Conservation (phyloP, 1,140 invertebrate species). For the Scaptomyza hsui region DNA sequence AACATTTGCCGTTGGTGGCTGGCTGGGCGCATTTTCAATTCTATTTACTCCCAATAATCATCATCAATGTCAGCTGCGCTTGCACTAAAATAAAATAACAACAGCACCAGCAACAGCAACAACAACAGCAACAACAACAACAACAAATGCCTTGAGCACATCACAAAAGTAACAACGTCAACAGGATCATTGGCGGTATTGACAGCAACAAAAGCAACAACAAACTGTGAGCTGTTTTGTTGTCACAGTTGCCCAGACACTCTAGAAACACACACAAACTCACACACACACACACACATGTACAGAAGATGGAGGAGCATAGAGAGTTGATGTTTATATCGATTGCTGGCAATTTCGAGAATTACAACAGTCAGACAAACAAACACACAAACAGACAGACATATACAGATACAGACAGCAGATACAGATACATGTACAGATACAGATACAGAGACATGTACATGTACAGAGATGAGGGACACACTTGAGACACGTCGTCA, state of each 20-base stretch:
- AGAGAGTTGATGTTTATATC: slow-evolving; percentile 79
- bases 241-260: slow-evolving; percentile 46
- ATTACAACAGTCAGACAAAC: slow-evolving; percentile 62
- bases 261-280: background rate
- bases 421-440: background rate
- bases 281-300: background rate
- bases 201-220: slow-evolving; percentile 40
- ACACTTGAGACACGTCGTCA: slow-evolving; percentile 68
- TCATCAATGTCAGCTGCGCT: slow-evolving; percentile 83
- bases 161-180: slow-evolving; percentile 58
- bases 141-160: slow-evolving; percentile 15
- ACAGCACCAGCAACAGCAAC: slow-evolving; percentile 15
- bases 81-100: slow-evolving; percentile 72
- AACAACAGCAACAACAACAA: slow-evolving; percentile 25
- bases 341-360: slow-evolving; percentile 78
- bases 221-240: slow-evolving; percentile 33
- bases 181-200: slow-evolving; percentile 76
- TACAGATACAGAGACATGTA: background rate
- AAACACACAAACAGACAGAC: slow-evolving; percentile 15
- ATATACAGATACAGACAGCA: background rate
- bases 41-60: slow-evolving; percentile 84
- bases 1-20: slow-evolving; percentile 8
- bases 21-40: slow-evolving; percentile 74
- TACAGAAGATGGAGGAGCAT: slow-evolving; percentile 30
- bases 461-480: slow-evolving; percentile 17